phyloP scores from a whole-genome alignment of 2,888 invertebrate genomes.

The Patella pellucida region DNA sequence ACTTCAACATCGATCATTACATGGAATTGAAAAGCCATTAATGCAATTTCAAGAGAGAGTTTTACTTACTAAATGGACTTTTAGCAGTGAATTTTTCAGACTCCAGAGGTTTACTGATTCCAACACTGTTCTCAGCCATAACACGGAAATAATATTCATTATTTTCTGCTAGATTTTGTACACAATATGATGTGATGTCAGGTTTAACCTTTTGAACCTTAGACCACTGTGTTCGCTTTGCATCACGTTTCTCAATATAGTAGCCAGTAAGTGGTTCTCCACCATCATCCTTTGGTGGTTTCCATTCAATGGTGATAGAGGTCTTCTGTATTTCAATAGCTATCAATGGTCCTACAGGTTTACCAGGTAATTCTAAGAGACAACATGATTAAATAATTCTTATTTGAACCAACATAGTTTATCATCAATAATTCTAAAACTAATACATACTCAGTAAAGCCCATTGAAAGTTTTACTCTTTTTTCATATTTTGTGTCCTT shows the following conservation, averaged over 20 bases:
- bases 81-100: constrained; percentile 71
- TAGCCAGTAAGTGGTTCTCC: constrained; percentile 60
- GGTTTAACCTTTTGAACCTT: constrained; percentile 45
- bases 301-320: constrained; percentile 59
- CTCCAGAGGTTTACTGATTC: constrained; percentile 34
- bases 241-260: constrained; percentile 76
- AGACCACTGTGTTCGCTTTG: constrained; percentile 39
- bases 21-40: too few relatives aligned
- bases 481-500: too few relatives aligned
- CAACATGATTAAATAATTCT: not conserved
- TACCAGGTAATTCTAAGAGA: constrained; percentile 48
- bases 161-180: constrained; percentile 79
- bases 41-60: too few relatives aligned
- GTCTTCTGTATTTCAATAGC: constrained; percentile 42
- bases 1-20: not conserved
- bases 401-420: not conserved
- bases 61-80: constrained; percentile 79
- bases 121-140: constrained; percentile 85
- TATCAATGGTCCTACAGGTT: constrained; percentile 47
- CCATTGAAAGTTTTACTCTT: too few relatives aligned
- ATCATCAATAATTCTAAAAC: not conserved
- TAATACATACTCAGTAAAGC: too few relatives aligned
- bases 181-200: constrained; percentile 74
- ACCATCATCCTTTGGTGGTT: constrained; percentile 61
- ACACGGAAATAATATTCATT: constrained; percentile 93